phyloP scores from a whole-genome alignment of 2,797 vertebrate species.

The Darevskia mixta region DNA sequence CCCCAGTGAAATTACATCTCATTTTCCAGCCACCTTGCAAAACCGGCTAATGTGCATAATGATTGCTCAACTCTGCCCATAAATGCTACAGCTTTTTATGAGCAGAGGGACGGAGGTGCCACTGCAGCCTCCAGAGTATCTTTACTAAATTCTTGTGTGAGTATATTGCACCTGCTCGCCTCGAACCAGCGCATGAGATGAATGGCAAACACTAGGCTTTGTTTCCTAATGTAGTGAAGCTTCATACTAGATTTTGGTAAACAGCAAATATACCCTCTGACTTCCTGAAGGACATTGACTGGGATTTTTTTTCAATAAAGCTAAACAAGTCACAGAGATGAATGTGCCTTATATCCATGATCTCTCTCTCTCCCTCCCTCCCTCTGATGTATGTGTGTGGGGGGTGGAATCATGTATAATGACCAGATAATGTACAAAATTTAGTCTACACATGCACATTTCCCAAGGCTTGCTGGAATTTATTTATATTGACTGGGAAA shows the following conservation, averaged over 20 bases:
- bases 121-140: not conserved
- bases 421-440: too few species aligned
- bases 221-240: not conserved
- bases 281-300: not conserved
- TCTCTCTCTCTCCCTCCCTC: not conserved
- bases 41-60: slow-evolving; percentile 11
- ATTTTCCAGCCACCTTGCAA: slow-evolving; percentile 16
- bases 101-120: not conserved
- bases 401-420: too few species aligned
- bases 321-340: not conserved
- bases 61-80: not conserved
- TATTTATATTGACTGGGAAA: too few species aligned
- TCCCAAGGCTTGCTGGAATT: too few species aligned
- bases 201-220: not conserved
- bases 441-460: too few species aligned
- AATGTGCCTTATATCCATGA: slow-evolving; percentile 14
- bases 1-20: not conserved
- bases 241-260: slow-evolving; percentile 12
- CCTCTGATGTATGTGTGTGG: too few species aligned
- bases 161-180: not conserved
- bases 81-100: accelerated
- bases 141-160: not conserved
- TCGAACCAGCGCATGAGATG: not conserved
- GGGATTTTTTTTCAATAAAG: slow-evolving; percentile 10
- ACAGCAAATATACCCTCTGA: not conserved